Evolutionary conservation across 2,888 invertebrate species (phyloP).

Genomic region (Candidula unifasciata): DNA sequence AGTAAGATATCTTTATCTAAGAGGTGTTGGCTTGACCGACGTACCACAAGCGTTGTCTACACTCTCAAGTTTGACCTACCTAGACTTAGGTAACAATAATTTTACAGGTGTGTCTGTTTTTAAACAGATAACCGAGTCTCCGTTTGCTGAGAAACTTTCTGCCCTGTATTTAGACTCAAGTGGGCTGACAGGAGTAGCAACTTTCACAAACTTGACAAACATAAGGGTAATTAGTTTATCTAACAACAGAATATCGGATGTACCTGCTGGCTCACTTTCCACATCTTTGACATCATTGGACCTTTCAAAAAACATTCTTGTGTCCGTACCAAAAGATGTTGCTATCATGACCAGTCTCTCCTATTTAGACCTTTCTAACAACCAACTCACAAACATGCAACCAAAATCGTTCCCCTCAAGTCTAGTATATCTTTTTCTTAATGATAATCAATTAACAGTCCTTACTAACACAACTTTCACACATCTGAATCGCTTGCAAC

Average conservation of each 20-base stretch:
- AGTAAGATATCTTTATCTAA: background rate
- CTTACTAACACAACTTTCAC: background rate
- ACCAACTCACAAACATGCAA: background rate
- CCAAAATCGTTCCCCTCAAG: background rate
- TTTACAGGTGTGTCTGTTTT: background rate
- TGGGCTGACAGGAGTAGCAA: background rate
- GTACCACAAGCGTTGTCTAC: background rate
- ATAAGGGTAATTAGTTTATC: too few relatives aligned
- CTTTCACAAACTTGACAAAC: background rate
- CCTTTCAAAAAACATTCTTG: too few relatives aligned
- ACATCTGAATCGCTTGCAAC: background rate
- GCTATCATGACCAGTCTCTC: background rate
- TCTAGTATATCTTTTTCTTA: background rate
- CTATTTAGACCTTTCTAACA: background rate
- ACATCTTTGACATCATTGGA: too few relatives aligned
- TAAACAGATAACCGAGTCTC: background rate
- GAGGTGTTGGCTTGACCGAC: background rate
- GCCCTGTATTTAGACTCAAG: background rate
- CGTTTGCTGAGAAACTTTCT: background rate
- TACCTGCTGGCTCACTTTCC: too few relatives aligned
- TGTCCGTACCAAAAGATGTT: too few relatives aligned
- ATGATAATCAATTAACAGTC: background rate
- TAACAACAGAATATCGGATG: too few relatives aligned
- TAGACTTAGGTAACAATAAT: background rate
- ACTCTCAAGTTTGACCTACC: background rate